Base-by-base conservation (phyloP, 2,797 vertebrate genomes). In the Cuniculus paca region DNA sequence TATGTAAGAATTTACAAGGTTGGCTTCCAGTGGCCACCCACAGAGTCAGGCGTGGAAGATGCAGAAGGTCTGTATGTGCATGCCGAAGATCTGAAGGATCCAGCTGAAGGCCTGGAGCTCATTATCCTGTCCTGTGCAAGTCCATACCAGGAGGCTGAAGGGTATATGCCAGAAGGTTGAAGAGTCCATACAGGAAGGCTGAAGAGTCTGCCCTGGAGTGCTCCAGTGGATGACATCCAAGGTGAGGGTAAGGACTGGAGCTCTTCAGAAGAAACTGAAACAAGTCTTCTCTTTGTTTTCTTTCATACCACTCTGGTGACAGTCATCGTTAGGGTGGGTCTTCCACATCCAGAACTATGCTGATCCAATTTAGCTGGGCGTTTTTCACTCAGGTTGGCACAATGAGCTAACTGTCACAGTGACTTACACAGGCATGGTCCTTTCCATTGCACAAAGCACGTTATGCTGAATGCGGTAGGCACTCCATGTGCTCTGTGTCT, bases 401-500 rank as follows among this genome's bases (percentile, higher is more conserved):
- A 72, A 5, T 72, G 39, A 45, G 24, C 28, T 28, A 28, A 45
- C 14, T 26, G 5, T 74, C 39, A 28, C 13, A 28, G 72, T 26
- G 24, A 45, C 48, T 83, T 78, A 78, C 12, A 42, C 0, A 26
- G 12, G 1, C 10, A 12, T 84, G n/a, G 39, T 93, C 9, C 89
- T 79, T 36, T 68, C 70, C 60, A 26, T 31, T 70, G 24, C 68
- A 12, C n/a, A 6, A 50, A 88, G 17, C 12, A 20, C 12, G 19
- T 72, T 87, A 6, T 14, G 20, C 6, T 85, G 10, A 1, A 6
- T 61, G 61, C 1, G 0, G 10, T n/a, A 22, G n/a, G 3, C 28
- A 28, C 50, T 56, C 2, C 0, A 0, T 19, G 13, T 61, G 34
- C 28, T 10, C 0, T 16, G 61, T 63, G 34, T n/a, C n/a, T 0